Base-by-base conservation (phyloP, 2,113 vertebrate species). In the Neolamprologus toae region DNA sequence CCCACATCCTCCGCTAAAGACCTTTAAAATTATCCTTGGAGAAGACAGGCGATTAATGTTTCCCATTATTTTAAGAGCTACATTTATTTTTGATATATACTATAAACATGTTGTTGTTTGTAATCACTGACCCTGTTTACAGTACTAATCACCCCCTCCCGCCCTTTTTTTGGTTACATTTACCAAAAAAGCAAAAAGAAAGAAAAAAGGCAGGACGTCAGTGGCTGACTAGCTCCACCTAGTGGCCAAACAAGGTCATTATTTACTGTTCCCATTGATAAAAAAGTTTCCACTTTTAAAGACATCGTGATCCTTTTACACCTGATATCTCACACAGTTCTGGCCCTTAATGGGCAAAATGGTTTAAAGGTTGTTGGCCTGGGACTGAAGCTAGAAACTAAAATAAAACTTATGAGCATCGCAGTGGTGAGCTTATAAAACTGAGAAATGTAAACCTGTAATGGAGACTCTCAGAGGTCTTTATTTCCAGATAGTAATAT, bases 221-320 rank as follows among this genome's bases (percentile, higher is more conserved):
- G 80, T 88, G 68, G 31, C 37, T 21, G 8, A 87, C 26, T 88
- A 53, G 90, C 90, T 8, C 93, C 90, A 71, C 49, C 93, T 93
- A 55, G 83, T 86, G 93, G 1, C 49, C 40, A 21, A 51, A 31
- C n/a, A 12, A 42, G 21, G 3, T 4, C 0, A n/a, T 51, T 4
- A n/a, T 31, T n/a, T 6, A 19, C 26, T 31, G 45, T 51, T 78
- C 3, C 73, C 45, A 13, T 31, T 78, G 42, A 78, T 49, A 49
- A 76, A 76, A 76, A 40, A 40, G 37, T 28, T 10, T 47, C 14
- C 14, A 47, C 9, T 19, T 76, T 17, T 47, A 11, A 45, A 19
- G 14, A 49, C 42, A 49, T 3, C 3, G 23, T 28, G 71, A 76
- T 49, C 26, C 9, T 31, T 78, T 78, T 49, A 78, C 71, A 19